Conservation (phyloP, 2,888 invertebrate species). For the Aphodius granarius region DNA sequence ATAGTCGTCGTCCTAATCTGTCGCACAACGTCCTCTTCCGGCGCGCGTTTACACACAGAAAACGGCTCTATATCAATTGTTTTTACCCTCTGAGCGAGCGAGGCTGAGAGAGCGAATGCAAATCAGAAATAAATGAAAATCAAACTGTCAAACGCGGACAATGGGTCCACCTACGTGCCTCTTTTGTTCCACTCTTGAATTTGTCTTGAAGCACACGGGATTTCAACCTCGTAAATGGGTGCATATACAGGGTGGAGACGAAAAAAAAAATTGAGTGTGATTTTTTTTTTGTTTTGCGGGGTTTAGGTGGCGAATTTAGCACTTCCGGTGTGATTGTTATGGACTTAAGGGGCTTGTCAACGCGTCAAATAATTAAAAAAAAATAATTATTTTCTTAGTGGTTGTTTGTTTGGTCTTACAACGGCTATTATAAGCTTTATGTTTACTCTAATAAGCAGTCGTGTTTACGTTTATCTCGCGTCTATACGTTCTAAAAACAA, state of each 20-base stretch:
- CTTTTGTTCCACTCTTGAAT: not conserved
- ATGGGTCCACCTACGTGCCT: not conserved
- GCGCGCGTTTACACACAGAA: not conserved
- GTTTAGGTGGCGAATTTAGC: not conserved
- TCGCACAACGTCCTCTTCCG: not conserved
- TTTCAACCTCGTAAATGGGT: not conserved
- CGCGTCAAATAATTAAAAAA: not conserved
- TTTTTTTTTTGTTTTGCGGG: not conserved
- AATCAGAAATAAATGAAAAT: not conserved
- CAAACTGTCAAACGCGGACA: not conserved
- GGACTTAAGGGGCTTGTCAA: not conserved
- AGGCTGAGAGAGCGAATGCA: not conserved
- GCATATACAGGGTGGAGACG: not conserved
- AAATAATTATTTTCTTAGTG: not conserved
- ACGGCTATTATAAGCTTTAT: not conserved
- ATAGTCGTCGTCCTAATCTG: slow-evolving; percentile 19
- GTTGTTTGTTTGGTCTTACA: not conserved
- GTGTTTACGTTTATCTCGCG: not conserved
- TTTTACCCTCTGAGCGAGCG: not conserved
- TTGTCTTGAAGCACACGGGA: not conserved
- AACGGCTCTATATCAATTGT: not conserved
- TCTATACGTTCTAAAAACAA: not conserved
- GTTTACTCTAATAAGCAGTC: not conserved
- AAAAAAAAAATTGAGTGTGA: not conserved
- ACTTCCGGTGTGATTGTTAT: not conserved